Evolutionary conservation across 1,140 invertebrate genomes (phyloP).

Genomic region (Triops longicaudatus): DNA sequence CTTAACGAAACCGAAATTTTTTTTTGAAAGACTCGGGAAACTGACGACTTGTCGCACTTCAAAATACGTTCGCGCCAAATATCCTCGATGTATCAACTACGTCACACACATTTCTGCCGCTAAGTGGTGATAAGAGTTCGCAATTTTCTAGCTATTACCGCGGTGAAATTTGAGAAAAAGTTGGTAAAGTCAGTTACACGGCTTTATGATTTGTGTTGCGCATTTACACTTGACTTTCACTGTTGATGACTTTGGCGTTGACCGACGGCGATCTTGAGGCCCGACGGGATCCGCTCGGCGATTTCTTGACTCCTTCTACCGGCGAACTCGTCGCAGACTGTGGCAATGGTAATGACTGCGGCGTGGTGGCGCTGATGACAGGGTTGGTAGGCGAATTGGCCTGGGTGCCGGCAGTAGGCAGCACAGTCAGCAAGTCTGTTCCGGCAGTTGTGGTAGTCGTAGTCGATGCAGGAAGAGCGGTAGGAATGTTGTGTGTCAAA

Average conservation of each 20-base stretch:
- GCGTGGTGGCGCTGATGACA: conserved; percentile 14
- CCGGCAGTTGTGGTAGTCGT: conserved; percentile 1
- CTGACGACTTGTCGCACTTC: neutral
- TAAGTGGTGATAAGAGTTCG: neutral
- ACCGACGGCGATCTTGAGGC: neutral
- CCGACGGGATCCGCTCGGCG: neutral
- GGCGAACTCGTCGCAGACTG: neutral
- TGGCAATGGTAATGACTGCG: neutral
- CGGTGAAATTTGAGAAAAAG: neutral
- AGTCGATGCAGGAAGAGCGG: neutral
- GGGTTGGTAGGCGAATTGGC: conserved; percentile 19
- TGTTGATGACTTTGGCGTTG: neutral
- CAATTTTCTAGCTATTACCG: neutral
- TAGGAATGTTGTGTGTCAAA: conserved; percentile 19
- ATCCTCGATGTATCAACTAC: neutral
- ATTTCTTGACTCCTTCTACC: neutral
- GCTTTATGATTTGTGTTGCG: neutral
- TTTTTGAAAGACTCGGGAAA: conserved; percentile 8
- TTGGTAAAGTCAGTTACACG: neutral
- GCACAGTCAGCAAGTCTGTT: neutral
- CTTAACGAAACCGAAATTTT: neutral
- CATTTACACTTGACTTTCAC: neutral
- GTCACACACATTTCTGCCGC: neutral
- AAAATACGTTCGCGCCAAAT: no score
- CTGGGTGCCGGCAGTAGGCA: neutral